Evolutionary conservation across 1,140 invertebrate species (phyloP).

Genomic region (Drosophila mojavensis): DNA sequence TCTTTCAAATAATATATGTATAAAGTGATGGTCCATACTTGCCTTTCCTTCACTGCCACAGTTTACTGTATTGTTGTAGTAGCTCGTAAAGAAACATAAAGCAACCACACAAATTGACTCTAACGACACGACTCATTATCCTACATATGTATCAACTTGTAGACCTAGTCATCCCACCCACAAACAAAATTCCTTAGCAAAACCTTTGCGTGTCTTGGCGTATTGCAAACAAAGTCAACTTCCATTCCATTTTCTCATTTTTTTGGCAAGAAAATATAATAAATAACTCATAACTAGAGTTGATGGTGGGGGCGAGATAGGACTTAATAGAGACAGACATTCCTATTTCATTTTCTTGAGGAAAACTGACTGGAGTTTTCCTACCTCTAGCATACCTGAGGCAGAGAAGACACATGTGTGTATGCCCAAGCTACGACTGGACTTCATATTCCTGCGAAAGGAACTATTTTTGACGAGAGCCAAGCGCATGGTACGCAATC

Average conservation of each 20-base stretch:
- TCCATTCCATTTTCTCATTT: conserved; percentile 2
- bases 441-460: conserved; percentile 89
- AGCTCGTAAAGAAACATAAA: conserved; percentile 43
- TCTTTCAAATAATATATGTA: too few species aligned
- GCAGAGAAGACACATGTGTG: conserved; percentile 84
- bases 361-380: conserved; percentile 1
- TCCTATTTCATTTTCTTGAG: conserved; percentile 30
- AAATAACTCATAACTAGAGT: conserved; percentile 70
- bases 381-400: conserved; percentile 53
- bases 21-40: too few species aligned
- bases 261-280: conserved; percentile 54
- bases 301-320: not conserved
- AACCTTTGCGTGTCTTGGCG: conserved; percentile 59
- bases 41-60: not conserved
- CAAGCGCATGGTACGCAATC: conserved; percentile 86
- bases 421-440: conserved; percentile 86
- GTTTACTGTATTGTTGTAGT: conserved; percentile 20
- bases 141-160: conserved; percentile 57
- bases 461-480: conserved; percentile 87
- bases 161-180: conserved; percentile 21
- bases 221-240: conserved; percentile 63
- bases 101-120: conserved; percentile 69
- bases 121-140: conserved; percentile 72
- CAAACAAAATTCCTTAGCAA: conserved; percentile 27
- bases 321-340: conserved; percentile 40